phyloP scores from a whole-genome alignment of 2,113 vertebrate species.

The Piprites chloris region DNA sequence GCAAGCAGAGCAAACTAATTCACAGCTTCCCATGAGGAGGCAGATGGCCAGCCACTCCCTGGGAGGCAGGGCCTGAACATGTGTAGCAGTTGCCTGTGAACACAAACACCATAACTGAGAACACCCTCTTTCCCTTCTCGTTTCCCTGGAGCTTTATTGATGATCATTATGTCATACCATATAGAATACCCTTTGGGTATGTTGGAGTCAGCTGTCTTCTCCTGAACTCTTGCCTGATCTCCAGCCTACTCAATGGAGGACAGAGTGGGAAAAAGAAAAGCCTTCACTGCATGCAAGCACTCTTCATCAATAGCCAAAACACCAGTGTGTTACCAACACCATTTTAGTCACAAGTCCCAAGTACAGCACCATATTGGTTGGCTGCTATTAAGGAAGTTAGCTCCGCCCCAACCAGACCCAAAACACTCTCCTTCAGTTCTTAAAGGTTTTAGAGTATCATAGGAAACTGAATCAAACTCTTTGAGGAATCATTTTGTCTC shows the following conservation, averaged over 20 bases:
- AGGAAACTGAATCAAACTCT: neutral
- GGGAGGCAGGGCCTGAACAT: neutral
- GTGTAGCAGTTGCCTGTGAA: neutral
- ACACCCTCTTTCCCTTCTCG: neutral
- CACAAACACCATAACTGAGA: neutral
- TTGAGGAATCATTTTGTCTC: neutral
- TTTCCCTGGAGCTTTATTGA: neutral
- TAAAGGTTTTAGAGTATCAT: neutral
- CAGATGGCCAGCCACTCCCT: neutral
- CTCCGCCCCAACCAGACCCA: neutral
- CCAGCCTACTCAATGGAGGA: neutral
- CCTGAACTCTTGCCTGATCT: neutral
- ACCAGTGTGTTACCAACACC: neutral
- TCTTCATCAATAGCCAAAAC: neutral
- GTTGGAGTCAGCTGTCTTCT: neutral
- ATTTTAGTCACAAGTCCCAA: neutral
- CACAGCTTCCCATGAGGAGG: neutral
- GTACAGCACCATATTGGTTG: neutral
- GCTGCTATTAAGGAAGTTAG: neutral
- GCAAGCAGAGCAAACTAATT: neutral
- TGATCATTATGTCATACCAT: too few species aligned
- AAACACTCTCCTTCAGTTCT: neutral
- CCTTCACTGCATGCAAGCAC: neutral
- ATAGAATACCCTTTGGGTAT: neutral
- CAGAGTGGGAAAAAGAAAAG: neutral